phyloP scores from a whole-genome alignment of 2,113 vertebrate species.

The Corvus hawaiiensis region DNA sequence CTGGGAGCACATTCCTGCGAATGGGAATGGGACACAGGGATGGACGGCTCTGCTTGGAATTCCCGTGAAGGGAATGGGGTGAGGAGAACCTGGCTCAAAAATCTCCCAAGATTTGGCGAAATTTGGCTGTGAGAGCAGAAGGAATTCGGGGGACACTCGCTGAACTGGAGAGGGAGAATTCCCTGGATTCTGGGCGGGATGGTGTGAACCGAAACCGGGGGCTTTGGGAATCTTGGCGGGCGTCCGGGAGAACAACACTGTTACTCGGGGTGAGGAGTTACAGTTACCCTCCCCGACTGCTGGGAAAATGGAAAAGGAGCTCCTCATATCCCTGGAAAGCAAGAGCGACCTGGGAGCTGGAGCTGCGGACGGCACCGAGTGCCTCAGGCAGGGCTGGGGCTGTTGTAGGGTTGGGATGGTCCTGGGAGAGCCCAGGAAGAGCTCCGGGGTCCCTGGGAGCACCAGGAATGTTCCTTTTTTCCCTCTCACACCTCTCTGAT shows the following conservation, averaged over 20 bases:
- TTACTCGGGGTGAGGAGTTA: fast-evolving
- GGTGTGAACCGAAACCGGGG: fast-evolving
- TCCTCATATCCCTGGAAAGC: fast-evolving
- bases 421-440: too few species aligned
- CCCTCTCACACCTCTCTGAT: background rate
- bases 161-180: fast-evolving
- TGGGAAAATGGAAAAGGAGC: fast-evolving
- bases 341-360: background rate
- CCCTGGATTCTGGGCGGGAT: background rate
- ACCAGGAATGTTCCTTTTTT: background rate
- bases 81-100: background rate
- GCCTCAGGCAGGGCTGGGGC: background rate
- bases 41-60: fast-evolving
- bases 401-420: fast-evolving
- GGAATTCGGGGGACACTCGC: fast-evolving
- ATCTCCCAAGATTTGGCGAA: background rate
- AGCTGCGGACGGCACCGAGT: fast-evolving
- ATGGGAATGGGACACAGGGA: too few species aligned
- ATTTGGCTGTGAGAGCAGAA: background rate
- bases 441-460: background rate
- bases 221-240: background rate
- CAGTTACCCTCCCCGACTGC: fast-evolving
- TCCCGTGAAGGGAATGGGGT: fast-evolving
- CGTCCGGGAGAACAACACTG: too few species aligned
- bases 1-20: background rate